These are phyloP conservation scores for Apogon talboti DNA, from an alignment of 2,797 vertebrate species.

Conservation along the genomic window DNA sequence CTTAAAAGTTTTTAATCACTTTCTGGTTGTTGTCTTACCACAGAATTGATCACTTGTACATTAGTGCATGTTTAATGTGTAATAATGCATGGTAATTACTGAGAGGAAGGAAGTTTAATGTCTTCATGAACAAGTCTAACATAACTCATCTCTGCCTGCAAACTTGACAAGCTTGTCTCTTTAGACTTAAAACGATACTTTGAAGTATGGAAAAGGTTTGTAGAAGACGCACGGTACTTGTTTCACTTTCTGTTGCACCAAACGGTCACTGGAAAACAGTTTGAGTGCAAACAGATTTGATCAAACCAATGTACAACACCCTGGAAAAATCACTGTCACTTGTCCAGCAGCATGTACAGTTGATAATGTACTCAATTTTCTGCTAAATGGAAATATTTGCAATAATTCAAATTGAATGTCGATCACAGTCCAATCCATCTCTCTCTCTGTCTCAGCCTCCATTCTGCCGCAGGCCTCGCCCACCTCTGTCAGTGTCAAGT, in stretches of 20 bases:
- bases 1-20: slow-evolving; percentile 79
- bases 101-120: slow-evolving; percentile 73
- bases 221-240: slow-evolving; percentile 28
- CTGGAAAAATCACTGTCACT: slow-evolving; percentile 32
- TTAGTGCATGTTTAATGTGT: slow-evolving; percentile 82
- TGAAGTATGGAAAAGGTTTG: slow-evolving; percentile 50
- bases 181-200: slow-evolving; percentile 35
- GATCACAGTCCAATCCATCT: slow-evolving; percentile 77
- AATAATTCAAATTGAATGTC: slow-evolving; percentile 83
- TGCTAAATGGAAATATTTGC: slow-evolving; percentile 78
- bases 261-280: slow-evolving; percentile 21
- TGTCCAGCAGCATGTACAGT: slow-evolving; percentile 25
- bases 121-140: slow-evolving; percentile 61
- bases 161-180: slow-evolving; percentile 58
- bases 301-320: slow-evolving; percentile 25
- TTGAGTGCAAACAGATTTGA: slow-evolving; percentile 35
- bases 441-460: slow-evolving; percentile 60
- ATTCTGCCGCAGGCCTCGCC: slow-evolving; percentile 69
- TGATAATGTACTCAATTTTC: slow-evolving; percentile 68
- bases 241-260: slow-evolving; percentile 40
- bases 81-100: slow-evolving; percentile 78
- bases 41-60: slow-evolving; percentile 78
- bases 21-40: slow-evolving; percentile 72
- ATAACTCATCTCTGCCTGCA: slow-evolving; percentile 63
- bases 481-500: slow-evolving; percentile 87